Conservation (phyloP, 2,888 invertebrate species). For the Mellilla xanthometata region DNA sequence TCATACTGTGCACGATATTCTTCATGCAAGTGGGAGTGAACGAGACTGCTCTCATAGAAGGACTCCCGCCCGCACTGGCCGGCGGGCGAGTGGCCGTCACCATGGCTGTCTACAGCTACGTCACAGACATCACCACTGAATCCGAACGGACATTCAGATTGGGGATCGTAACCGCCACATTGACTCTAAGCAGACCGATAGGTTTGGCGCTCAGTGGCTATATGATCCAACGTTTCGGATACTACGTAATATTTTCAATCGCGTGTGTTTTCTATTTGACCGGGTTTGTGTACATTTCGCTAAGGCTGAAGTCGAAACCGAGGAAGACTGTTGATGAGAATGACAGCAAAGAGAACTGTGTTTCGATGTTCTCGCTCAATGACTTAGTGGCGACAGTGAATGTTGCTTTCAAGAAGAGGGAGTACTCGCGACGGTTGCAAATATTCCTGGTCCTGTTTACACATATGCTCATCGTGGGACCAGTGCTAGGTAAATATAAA, state of each 20-base stretch:
- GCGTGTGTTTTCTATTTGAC: constrained; percentile 69
- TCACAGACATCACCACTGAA: constrained; percentile 83
- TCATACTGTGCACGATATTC: constrained; percentile 81
- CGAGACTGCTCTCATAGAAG: constrained; percentile 80
- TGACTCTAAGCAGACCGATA: constrained; percentile 77
- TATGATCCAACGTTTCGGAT: constrained; percentile 72
- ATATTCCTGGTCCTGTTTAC: constrained; percentile 69
- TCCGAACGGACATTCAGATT: constrained; percentile 84
- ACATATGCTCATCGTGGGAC: constrained; percentile 78
- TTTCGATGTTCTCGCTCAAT: constrained; percentile 61
- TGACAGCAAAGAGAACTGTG: constrained; percentile 48
- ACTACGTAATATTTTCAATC: constrained; percentile 72
- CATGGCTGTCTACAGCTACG: constrained; percentile 84
- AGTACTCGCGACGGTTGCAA: constrained; percentile 63
- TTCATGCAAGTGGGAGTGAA: constrained; percentile 80
- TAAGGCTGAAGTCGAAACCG: constrained; percentile 64
- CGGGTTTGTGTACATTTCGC: constrained; percentile 69
- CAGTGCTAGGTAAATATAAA: constrained; percentile 71
- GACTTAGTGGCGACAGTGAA: constrained; percentile 74
- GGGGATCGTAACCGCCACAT: constrained; percentile 82
- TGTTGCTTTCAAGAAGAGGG: constrained; percentile 65
- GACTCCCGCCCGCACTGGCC: constrained; percentile 82
- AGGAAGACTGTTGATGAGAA: constrained; percentile 60
- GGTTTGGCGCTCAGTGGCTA: constrained; percentile 81
- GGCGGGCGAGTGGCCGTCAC: constrained; percentile 84